phyloP scores from a whole-genome alignment of 2,888 invertebrate genomes.

The Drosophila niveifrons region DNA sequence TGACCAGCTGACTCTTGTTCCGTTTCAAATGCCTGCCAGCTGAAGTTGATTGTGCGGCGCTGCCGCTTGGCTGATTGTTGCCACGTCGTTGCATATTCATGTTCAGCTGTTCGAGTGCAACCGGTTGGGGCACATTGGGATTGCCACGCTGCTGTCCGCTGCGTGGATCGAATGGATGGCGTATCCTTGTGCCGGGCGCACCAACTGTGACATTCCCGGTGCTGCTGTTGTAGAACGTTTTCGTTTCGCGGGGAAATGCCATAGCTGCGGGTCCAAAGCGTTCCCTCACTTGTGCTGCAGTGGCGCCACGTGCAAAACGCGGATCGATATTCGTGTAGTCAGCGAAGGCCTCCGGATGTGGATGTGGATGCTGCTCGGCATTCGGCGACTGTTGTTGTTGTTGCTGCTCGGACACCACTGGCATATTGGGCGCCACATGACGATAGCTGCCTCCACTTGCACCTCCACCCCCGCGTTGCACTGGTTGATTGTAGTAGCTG shows the following conservation, averaged over 20 bases:
- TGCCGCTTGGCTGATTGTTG: slow-evolving; percentile 18
- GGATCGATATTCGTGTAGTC: slow-evolving; percentile 29
- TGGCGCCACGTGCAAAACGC: slow-evolving; percentile 40
- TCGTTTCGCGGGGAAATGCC: slow-evolving; percentile 53
- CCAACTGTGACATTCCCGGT: slow-evolving; percentile 36
- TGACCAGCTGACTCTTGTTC: slow-evolving; percentile 38
- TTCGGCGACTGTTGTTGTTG: slow-evolving; percentile 3
- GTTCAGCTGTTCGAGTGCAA: slow-evolving; percentile 20
- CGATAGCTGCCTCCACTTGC: slow-evolving; percentile 24
- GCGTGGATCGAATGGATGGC: slow-evolving; percentile 46
- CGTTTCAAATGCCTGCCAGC: slow-evolving; percentile 33
- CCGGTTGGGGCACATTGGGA: slow-evolving; percentile 5
- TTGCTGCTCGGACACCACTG: slow-evolving; percentile 23
- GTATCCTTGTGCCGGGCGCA: slow-evolving; percentile 51
- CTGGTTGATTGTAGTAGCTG: slow-evolving; percentile 53
- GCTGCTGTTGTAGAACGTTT: slow-evolving; percentile 67
- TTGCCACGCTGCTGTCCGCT: slow-evolving; percentile 28
- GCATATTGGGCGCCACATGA: slow-evolving; percentile 35
- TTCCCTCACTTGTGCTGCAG: slow-evolving; percentile 35
- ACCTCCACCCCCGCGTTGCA: slow-evolving; percentile 31
- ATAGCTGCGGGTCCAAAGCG: slow-evolving; percentile 31
- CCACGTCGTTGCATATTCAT: slow-evolving; percentile 33
- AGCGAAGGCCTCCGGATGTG: slow-evolving; percentile 12
- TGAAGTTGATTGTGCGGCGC: slow-evolving; percentile 15
- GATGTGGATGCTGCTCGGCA: slow-evolving; percentile 23